Evolutionary conservation across 2,113 vertebrate genomes (phyloP).

Genomic region (Hemiscyllium ocellatum): DNA sequence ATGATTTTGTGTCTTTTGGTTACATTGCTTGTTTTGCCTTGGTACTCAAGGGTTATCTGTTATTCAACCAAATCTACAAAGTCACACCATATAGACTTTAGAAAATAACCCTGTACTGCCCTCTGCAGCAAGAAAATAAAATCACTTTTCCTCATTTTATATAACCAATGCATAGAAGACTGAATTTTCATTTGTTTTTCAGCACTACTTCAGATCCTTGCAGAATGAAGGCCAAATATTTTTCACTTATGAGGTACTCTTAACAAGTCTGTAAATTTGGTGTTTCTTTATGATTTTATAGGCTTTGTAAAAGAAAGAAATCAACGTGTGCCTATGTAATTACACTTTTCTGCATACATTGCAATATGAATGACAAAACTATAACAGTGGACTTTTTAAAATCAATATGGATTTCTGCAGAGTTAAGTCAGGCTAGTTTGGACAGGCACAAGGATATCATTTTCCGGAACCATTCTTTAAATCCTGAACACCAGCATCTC

Average conservation of each 20-base stretch:
- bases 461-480: not conserved
- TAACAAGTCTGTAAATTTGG: not conserved
- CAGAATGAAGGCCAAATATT: not conserved
- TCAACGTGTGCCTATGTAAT: not conserved
- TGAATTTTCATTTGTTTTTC: not conserved
- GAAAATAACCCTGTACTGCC: constrained; percentile 20
- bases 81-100: not conserved
- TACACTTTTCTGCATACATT: not conserved
- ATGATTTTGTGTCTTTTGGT: not conserved
- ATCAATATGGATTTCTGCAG: not conserved
- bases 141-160: not conserved
- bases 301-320: not conserved
- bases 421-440: not conserved
- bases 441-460: not conserved
- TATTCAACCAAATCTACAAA: not conserved
- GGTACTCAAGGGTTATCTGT: not conserved
- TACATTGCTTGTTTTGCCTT: not conserved
- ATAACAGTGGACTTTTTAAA: not conserved
- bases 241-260: not conserved
- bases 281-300: not conserved
- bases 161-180: no score
- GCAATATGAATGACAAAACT: not conserved
- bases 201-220: not conserved
- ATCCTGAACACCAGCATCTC: not conserved
- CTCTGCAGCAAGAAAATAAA: constrained; percentile 30